Conservation (phyloP, 2,797 vertebrate species). For the Anniella stebbinsi region DNA sequence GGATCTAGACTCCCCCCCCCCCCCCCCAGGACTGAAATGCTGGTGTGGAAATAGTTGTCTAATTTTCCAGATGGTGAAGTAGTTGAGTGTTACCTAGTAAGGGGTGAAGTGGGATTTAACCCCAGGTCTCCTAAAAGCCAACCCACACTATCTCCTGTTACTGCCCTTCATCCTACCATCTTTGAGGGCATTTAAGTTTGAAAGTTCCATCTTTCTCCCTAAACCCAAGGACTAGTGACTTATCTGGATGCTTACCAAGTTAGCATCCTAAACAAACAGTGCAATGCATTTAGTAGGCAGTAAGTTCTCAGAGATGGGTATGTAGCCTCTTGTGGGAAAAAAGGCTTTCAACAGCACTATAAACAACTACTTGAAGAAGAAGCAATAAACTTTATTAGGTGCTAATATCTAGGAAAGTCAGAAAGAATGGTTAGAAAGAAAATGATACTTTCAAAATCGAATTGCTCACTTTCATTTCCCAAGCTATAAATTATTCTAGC, state of each 20-base stretch:
- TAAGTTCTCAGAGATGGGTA: conserved; percentile 33
- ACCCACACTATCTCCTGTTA: background rate
- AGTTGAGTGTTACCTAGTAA: background rate
- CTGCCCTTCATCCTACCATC: too few species aligned
- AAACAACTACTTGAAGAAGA: conserved; percentile 48
- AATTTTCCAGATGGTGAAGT: background rate
- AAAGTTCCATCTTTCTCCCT: background rate
- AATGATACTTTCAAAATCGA: conserved; percentile 56
- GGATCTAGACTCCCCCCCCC: too few species aligned
- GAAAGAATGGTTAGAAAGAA: conserved; percentile 54
- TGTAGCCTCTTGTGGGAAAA: conserved; percentile 54
- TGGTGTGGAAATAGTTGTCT: too few species aligned
- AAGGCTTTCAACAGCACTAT: conserved; percentile 41
- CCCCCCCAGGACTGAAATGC: background rate
- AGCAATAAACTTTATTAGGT: conserved; percentile 49
- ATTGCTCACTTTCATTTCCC: conserved; percentile 57
- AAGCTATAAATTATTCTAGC: conserved; percentile 33
- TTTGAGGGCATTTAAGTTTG: background rate
- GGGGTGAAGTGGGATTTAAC: background rate
- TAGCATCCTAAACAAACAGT: conserved; percentile 33
- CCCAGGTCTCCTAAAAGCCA: background rate
- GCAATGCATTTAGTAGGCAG: conserved; percentile 27
- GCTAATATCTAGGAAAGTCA: conserved; percentile 50
- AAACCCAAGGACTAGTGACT: background rate
- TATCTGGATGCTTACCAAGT: conserved; percentile 32